Percentiles rank a stretch among this genome's conserved stretches.
These are phyloP conservation scores for Drosophila serrata DNA, from an alignment of 1,140 invertebrate genomes.

Conservation along the genomic window DNA sequence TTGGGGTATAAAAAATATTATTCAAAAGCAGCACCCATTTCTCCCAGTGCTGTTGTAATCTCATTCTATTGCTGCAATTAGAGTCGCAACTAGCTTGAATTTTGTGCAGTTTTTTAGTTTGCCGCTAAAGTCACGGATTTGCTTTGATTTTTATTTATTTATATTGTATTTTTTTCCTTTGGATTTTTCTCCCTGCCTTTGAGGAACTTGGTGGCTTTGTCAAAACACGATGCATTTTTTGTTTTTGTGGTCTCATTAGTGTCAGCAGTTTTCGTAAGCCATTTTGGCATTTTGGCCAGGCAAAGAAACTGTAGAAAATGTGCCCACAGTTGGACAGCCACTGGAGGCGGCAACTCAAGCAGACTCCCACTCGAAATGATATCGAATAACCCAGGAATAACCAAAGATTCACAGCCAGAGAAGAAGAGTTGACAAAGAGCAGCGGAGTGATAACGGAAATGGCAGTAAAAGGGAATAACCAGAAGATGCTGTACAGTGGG, in stretches of 20 bases:
- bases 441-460: conserved; percentile 44
- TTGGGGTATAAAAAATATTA: neutral
- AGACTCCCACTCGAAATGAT: conserved; percentile 37
- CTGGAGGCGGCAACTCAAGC: neutral
- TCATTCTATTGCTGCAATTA: conserved; percentile 79
- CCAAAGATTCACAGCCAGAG: conserved; percentile 5
- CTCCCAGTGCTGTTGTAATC: conserved; percentile 50
- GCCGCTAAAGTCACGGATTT: conserved; percentile 45
- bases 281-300: conserved; percentile 40
- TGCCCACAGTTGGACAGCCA: conserved; percentile 19
- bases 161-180: neutral
- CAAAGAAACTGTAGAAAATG: conserved; percentile 1
- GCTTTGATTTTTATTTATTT: conserved; percentile 19
- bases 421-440: conserved; percentile 38
- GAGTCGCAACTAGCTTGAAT: conserved; percentile 50
- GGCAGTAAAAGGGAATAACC: conserved; percentile 4
- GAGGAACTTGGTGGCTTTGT: conserved; percentile 44
- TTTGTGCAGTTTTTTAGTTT: conserved; percentile 29
- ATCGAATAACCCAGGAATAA: conserved; percentile 33
- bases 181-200: conserved; percentile 6
- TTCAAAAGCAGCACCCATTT: neutral
- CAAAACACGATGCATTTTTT: conserved; percentile 58
- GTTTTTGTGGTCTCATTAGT: conserved; percentile 70
- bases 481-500: conserved; percentile 18
- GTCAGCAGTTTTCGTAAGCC: conserved; percentile 53